phyloP scores from a whole-genome alignment of 2,797 vertebrate genomes.

The Oryzias sinensis region DNA sequence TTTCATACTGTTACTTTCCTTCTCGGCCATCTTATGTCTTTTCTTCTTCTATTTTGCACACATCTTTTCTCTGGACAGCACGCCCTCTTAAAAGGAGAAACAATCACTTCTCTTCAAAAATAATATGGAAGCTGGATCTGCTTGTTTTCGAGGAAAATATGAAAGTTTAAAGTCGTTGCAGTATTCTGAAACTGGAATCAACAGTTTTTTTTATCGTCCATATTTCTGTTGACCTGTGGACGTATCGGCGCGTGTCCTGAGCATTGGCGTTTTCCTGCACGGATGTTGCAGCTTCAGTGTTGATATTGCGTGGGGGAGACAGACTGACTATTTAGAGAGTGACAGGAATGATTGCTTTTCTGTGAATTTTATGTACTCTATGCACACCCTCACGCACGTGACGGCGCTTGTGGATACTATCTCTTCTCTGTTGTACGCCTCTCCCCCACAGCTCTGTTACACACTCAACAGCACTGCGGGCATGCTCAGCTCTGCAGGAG shows the following conservation, averaged over 20 bases:
- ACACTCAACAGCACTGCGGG: conserved; percentile 65
- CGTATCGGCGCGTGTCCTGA: conserved; percentile 20
- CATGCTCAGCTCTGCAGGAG: conserved; percentile 69
- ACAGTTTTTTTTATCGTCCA: conserved; percentile 50
- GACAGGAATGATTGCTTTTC: conserved; percentile 44
- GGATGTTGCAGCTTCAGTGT: conserved; percentile 34
- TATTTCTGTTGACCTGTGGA: conserved; percentile 40
- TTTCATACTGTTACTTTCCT: conserved; percentile 14
- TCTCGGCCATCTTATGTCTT: conserved; percentile 7
- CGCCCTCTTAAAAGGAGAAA: conserved; percentile 72
- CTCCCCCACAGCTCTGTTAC: conserved; percentile 72
- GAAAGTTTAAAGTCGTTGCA: conserved; percentile 72
- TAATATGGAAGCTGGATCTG: conserved; percentile 58
- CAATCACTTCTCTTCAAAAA: conserved; percentile 70
- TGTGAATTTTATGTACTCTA: conserved; percentile 58
- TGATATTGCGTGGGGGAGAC: conserved; percentile 37
- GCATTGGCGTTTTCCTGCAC: conserved; percentile 25
- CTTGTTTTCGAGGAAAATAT: conserved; percentile 74
- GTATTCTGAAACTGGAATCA: conserved; percentile 68
- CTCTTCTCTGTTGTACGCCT: conserved; percentile 66
- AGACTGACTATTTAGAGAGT: conserved; percentile 22
- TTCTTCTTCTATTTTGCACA: conserved; percentile 12
- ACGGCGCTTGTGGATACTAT: conserved; percentile 63
- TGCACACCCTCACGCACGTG: conserved; percentile 53
- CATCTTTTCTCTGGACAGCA: conserved; percentile 30